Percentiles rank a stretch among this genome's conserved stretches.
phyloP scores from a whole-genome alignment of 2,888 invertebrate genomes.

The Metacarcinus magister region DNA sequence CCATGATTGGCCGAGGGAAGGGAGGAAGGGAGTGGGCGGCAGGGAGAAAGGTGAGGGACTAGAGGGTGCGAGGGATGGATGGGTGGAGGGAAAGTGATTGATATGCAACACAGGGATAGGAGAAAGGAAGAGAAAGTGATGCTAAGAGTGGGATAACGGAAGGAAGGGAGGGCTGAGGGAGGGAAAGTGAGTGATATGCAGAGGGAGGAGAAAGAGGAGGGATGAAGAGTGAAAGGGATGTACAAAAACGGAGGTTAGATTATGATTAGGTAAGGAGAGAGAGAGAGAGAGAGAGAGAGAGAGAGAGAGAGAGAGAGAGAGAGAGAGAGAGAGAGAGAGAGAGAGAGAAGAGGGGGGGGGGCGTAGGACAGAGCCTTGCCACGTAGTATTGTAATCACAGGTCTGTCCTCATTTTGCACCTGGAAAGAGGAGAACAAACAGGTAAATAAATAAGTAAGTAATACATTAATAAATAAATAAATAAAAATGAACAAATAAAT shows the following conservation, averaged over 20 bases:
- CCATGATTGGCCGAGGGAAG: conserved; percentile 17
- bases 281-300: conserved; percentile 26
- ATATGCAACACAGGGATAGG: not conserved
- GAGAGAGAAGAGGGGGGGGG: not conserved
- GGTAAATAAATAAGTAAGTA: not conserved
- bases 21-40: not conserved
- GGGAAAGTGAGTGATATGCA: conserved; percentile 19
- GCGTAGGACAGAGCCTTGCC: not conserved
- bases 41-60: not conserved
- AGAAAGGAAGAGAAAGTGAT: not conserved
- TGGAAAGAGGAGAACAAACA: not conserved
- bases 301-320: conserved; percentile 26
- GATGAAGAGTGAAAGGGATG: not conserved
- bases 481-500: not conserved
- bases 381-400: not conserved
- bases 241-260: not conserved
- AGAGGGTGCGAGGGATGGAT: not conserved
- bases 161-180: not conserved
- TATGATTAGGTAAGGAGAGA: not conserved
- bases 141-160: not conserved
- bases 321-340: conserved; percentile 52
- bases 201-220: not conserved
- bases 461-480: not conserved
- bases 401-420: not conserved
- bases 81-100: not conserved